Percentiles rank a stretch among this genome's conserved stretches.
phyloP scores from a whole-genome alignment of 2,888 invertebrate genomes.

The Lycaena phlaeas region DNA sequence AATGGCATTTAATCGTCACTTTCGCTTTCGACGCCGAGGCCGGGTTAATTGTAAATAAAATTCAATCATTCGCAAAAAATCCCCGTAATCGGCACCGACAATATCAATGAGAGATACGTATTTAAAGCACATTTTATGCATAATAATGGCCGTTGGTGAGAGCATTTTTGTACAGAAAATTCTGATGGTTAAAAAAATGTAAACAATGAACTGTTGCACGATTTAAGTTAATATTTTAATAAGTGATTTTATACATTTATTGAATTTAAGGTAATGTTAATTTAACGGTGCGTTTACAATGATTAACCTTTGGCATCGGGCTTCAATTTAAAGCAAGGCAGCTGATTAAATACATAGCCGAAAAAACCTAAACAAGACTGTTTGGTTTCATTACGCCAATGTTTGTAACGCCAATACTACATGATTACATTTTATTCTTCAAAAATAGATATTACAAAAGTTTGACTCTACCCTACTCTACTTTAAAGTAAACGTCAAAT shows the following conservation, averaged over 20 bases:
- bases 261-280: no score
- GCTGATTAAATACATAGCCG: no score
- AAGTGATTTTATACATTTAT: conserved; percentile 7
- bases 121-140: conserved; percentile 34
- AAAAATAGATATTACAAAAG: no score
- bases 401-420: no score
- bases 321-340: no score
- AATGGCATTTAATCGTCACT: conserved; percentile 70
- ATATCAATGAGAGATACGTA: conserved; percentile 56
- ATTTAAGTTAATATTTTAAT: conserved; percentile 11
- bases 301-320: no score
- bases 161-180: conserved; percentile 24
- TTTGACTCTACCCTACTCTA: no score
- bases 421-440: no score
- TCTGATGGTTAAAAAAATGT: conserved; percentile 21
- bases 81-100: conserved; percentile 57
- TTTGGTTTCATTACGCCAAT: no score
- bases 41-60: conserved; percentile 72
- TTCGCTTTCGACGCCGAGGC: conserved; percentile 58
- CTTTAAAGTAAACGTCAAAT: no score
- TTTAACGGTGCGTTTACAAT: no score
- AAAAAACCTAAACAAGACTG: no score
- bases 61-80: conserved; percentile 71
- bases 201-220: conserved; percentile 18
- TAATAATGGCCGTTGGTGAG: conserved; percentile 28